A percentile compares a stretch with the other conserved stretches of the same genome.
Evolutionary conservation across 2,797 vertebrate species (phyloP).

Genomic region (Uromys caudimaculatus): DNA sequence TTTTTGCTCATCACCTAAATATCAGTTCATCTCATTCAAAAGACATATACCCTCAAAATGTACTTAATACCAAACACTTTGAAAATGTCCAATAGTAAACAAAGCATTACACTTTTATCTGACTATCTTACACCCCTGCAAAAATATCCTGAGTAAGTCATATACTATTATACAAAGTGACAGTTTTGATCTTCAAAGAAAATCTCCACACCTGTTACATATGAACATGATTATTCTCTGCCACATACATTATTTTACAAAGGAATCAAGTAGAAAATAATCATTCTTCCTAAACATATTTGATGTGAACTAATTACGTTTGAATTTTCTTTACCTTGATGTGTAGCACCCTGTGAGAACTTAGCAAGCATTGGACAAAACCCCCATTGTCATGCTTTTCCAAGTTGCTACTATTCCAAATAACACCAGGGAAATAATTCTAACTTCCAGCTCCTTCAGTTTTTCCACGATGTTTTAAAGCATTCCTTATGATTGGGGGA

Average conservation of each 20-base stretch:
- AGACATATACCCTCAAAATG: background rate
- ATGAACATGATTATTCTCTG: slow-evolving; percentile 4
- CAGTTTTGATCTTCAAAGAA: slow-evolving; percentile 37
- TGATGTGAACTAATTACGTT: slow-evolving; percentile 17
- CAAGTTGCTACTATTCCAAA: slow-evolving; percentile 62
- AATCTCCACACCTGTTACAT: slow-evolving; percentile 41
- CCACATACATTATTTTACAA: slow-evolving; percentile 51
- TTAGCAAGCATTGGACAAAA: slow-evolving; percentile 50
- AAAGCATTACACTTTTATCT: slow-evolving; percentile 3
- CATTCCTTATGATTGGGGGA: slow-evolving; percentile 14
- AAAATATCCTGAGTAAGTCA: slow-evolving; percentile 39
- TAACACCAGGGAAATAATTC: slow-evolving; percentile 12
- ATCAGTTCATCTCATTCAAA: slow-evolving; percentile 14
- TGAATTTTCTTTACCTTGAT: slow-evolving; percentile 55
- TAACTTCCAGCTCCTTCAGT: background rate
- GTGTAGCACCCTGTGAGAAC: slow-evolving; percentile 6
- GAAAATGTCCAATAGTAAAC: slow-evolving; percentile 19
- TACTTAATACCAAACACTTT: slow-evolving; percentile 20
- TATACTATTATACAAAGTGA: slow-evolving; percentile 46
- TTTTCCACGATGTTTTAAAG: slow-evolving; percentile 35
- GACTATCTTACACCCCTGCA: slow-evolving; percentile 15
- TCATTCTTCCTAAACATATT: slow-evolving; percentile 38
- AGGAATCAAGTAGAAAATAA: slow-evolving; percentile 46
- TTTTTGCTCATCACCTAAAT: background rate
- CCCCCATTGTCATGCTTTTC: background rate